Conservation (phyloP, 2,888 invertebrate genomes). For the Drosophila neonasuta region DNA sequence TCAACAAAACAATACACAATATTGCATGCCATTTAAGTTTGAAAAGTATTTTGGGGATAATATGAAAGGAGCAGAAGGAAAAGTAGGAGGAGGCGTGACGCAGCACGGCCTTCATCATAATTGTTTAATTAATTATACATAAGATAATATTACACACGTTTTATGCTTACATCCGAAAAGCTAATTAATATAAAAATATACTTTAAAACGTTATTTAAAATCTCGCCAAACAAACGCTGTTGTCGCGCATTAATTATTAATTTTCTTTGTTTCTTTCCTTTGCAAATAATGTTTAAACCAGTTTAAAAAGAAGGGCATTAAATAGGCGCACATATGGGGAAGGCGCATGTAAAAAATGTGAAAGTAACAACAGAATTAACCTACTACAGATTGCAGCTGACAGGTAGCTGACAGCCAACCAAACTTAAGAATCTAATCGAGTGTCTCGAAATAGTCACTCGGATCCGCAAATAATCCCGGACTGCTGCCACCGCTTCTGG, state of each 20-base stretch:
- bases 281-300: conserved; percentile 25
- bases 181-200: conserved; percentile 57
- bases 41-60: not conserved
- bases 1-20: conserved; percentile 39
- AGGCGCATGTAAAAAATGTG: conserved; percentile 41
- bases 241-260: conserved; percentile 21
- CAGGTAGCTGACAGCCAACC: conserved; percentile 20
- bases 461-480: conserved; percentile 63
- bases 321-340: conserved; percentile 36
- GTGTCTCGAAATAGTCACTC: conserved; percentile 69
- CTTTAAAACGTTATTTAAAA: conserved; percentile 59
- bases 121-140: conserved; percentile 46
- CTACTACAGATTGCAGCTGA: conserved; percentile 56
- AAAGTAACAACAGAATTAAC: conserved; percentile 72
- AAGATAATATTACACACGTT: conserved; percentile 53
- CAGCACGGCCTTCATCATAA: conserved; percentile 32
- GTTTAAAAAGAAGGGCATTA: conserved; percentile 41
- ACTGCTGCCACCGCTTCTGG: conserved; percentile 46
- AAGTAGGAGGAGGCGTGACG: conserved; percentile 26
- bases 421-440: conserved; percentile 66
- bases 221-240: conserved; percentile 44
- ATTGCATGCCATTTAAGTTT: conserved; percentile 21
- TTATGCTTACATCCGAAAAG: conserved; percentile 48
- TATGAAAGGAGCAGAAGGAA: not conserved
- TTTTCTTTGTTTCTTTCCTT: too few relatives aligned